A percentile compares a stretch with the other conserved stretches of the same genome.
Conservation (phyloP, 2,113 vertebrate species). For the Rhea americana region DNA sequence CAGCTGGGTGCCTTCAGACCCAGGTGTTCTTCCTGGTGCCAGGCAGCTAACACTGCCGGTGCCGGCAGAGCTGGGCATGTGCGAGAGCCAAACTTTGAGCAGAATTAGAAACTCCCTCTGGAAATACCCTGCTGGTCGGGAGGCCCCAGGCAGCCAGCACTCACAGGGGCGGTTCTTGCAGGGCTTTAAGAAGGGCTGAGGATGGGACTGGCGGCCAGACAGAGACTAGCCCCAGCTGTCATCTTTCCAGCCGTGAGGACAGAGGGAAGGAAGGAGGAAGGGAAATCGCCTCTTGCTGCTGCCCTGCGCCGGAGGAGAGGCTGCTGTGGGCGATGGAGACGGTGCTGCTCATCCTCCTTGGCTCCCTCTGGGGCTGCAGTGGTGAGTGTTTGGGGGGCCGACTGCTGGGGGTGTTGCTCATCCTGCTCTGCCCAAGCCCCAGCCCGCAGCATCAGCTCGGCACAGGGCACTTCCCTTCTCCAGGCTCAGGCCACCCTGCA, state of each 20-base stretch:
- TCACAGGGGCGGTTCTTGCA: not conserved
- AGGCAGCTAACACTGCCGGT: fast-evolving
- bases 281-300: not conserved
- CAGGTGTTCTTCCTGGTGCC: fast-evolving
- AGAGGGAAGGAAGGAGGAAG: not conserved
- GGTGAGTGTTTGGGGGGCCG: constrained; percentile 9
- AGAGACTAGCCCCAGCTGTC: not conserved
- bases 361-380: not conserved
- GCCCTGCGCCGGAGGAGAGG: fast-evolving
- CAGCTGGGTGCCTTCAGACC: not conserved
- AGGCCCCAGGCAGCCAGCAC: not conserved
- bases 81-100: not conserved
- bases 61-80: fast-evolving
- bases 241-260: not conserved
- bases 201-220: not conserved
- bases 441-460: no score
- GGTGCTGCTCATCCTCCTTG: not conserved
- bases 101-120: not conserved
- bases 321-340: not conserved
- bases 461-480: no score
- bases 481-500: no score
- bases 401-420: no score
- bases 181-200: constrained; percentile 43
- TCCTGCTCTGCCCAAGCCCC: not conserved
- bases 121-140: constrained; percentile 35